These are phyloP conservation scores for Ceyx melanurus DNA, from an alignment of 2,113 vertebrate species.

Conservation along the genomic window DNA sequence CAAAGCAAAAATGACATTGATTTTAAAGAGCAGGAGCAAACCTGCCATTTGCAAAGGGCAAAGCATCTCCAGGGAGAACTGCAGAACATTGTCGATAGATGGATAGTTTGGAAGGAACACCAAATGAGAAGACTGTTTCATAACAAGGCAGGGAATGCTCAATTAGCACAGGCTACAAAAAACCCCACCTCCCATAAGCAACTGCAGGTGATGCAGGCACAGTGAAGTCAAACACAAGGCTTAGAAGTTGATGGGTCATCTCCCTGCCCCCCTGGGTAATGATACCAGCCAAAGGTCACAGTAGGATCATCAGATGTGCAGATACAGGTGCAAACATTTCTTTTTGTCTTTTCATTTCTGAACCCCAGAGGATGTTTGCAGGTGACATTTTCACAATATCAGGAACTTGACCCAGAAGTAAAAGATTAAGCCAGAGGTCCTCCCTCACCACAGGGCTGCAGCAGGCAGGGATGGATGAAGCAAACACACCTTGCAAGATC, in stretches of 20 bases:
- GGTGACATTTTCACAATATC: not conserved
- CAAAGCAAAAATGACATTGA: not conserved
- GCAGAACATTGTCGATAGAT: not conserved
- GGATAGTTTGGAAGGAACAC: not conserved
- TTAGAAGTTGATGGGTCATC: not conserved
- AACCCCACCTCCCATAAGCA: not conserved
- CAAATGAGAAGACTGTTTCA: not conserved
- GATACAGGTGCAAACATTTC: not conserved
- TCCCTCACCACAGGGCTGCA: not conserved
- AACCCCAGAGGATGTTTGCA: not conserved
- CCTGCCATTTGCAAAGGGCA: constrained; percentile 17
- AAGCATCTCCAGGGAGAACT: not conserved
- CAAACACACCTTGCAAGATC: rapidly evolving
- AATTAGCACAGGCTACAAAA: not conserved
- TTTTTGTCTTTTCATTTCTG: not conserved
- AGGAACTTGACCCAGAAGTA: not conserved
- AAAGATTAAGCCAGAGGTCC: not conserved
- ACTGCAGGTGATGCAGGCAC: not conserved
- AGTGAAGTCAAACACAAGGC: not conserved
- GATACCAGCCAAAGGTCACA: not conserved
- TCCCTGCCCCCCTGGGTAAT: not conserved
- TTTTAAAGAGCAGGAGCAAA: not conserved
- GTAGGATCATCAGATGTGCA: not conserved
- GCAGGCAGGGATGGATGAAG: not conserved
- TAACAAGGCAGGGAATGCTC: not conserved